Evolutionary conservation across 2,113 vertebrate species (phyloP), one percentile per base, ranked within the genome.

Genomic region (Tupaia tana): DNA sequence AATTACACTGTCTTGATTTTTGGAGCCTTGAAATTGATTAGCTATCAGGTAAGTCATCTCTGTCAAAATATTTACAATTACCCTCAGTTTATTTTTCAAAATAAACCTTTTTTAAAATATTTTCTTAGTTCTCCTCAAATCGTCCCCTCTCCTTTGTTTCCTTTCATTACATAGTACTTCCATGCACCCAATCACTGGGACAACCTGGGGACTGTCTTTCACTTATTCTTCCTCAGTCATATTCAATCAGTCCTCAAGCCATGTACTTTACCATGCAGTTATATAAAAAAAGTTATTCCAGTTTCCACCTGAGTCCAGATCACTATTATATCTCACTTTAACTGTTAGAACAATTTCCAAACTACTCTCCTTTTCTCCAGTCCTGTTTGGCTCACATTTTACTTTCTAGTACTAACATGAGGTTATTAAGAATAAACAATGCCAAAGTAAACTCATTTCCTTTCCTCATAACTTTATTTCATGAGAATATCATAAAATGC

Each of bases 401-500:
- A 78, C 34, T 93, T 89, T 58, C 34, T 79, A 88, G 90, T 6
- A 59, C 6, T 27, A 58, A 18, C 56, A 25, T 52, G 20, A 91
- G n/a, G 25, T 54, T 80, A 69, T 25, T 87, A 34, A 86, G 24
- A 74, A 16, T 82, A 71, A 81, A 20, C 69, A 61, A 52, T 10
- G 2, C 79, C 61, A 79, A 74, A 79, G 75, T 71, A 79, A 90
- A 84, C 16, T 59, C 22, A 64, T 31, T 85, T 92, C 58, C 22
- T 93, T 93, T 86, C 25, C 64, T 81, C 31, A 81, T n/a, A 91
- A 75, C 29, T 94, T 16, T 54, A 88, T n/a, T 77, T 83, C 12
- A 64, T 79, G 16, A 90, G 29, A 86, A 52, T 79, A 93, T 43
- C 73, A 79, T 31, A 79, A 63, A 58, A 84, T 58, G 16, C 20